A percentile compares a stretch with the other conserved stretches of the same genome.
phyloP scores from a whole-genome alignment of 2,113 vertebrate species.

The Bambusicola thoracicus region DNA sequence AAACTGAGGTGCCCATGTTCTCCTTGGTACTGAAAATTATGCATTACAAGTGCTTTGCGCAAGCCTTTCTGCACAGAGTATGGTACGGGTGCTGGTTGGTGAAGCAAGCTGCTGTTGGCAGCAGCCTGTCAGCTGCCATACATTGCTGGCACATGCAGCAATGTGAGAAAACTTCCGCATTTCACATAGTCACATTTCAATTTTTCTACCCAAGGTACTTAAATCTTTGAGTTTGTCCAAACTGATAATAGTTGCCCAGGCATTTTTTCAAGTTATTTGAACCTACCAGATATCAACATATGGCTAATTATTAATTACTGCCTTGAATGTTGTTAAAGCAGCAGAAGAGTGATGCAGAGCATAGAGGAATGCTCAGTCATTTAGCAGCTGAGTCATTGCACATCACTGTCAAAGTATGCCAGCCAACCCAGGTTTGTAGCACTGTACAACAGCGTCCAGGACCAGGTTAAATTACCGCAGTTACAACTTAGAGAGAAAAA shows the following conservation, averaged over 20 bases:
- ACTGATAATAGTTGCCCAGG: not conserved
- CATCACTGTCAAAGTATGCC: fast-evolving
- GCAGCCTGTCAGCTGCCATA: not conserved
- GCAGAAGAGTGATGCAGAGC: not conserved
- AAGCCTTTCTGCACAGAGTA: not conserved
- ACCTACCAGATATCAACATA: not conserved
- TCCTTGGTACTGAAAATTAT: not conserved
- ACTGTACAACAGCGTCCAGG: fast-evolving
- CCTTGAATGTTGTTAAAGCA: not conserved
- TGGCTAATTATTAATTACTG: not conserved
- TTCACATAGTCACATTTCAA: not conserved
- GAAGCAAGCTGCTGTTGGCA: not conserved
- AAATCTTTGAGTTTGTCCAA: not conserved
- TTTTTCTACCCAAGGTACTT: not conserved
- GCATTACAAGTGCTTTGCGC: not conserved
- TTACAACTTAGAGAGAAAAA: not conserved
- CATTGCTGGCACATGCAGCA: not conserved
- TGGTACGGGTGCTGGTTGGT: not conserved
- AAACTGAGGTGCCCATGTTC: not conserved
- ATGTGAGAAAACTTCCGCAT: fast-evolving
- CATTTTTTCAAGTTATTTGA: not conserved
- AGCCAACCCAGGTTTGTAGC: not conserved
- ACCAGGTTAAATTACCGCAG: not conserved
- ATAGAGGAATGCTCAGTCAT: not conserved
- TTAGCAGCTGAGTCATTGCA: not conserved